These are phyloP conservation scores for Polyommatus iphigenia DNA, from an alignment of 2,888 invertebrate genomes.

Conservation along the genomic window DNA sequence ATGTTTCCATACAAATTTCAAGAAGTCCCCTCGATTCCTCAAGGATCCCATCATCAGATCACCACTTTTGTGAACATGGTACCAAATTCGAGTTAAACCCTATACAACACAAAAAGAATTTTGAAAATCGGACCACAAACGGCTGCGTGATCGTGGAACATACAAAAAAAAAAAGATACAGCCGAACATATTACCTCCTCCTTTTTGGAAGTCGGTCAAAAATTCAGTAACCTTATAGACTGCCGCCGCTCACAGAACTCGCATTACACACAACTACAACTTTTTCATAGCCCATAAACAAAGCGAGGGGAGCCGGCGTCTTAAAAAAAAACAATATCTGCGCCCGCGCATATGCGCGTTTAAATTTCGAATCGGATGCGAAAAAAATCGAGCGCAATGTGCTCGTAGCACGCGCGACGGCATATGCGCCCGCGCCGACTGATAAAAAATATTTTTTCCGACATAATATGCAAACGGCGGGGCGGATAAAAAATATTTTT, in stretches of 20 bases:
- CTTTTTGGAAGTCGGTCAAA: too few relatives aligned
- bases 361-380: constrained; percentile 76
- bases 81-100: too few relatives aligned
- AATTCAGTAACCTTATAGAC: constrained; percentile 38
- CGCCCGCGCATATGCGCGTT: constrained; percentile 68
- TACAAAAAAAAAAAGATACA: too few relatives aligned
- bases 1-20: too few relatives aligned
- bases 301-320: constrained; percentile 52
- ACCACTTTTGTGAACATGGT: too few relatives aligned
- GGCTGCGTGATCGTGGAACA: too few relatives aligned
- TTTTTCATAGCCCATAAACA: constrained; percentile 47
- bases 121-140: too few relatives aligned
- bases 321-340: constrained; percentile 59
- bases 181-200: too few relatives aligned
- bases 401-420: constrained; percentile 70
- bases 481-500: constrained; percentile 44
- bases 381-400: constrained; percentile 76
- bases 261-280: constrained; percentile 42
- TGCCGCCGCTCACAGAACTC: constrained; percentile 39
- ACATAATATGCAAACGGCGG: constrained; percentile 40
- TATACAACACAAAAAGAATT: too few relatives aligned
- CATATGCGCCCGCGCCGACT: constrained; percentile 58
- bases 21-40: too few relatives aligned
- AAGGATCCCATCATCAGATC: too few relatives aligned
- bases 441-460: constrained; percentile 61